Conservation (phyloP, 2,113 vertebrate genomes). For the Indicator maculatus region DNA sequence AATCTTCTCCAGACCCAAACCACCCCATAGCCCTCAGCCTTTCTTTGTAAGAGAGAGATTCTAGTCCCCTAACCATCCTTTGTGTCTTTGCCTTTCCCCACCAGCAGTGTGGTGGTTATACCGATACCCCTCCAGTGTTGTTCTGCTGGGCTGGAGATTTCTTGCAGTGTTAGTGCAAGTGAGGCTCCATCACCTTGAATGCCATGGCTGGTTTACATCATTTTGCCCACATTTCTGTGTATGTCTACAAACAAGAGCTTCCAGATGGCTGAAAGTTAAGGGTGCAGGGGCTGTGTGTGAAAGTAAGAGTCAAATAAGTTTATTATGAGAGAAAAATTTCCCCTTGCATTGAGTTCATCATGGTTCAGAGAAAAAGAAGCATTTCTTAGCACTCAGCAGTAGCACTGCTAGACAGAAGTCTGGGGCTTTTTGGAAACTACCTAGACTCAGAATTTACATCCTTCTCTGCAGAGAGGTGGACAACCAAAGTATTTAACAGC, state of each 20-base stretch:
- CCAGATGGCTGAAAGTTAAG: background rate
- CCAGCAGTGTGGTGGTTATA: background rate
- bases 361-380: background rate
- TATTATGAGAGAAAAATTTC: background rate
- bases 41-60: too few relatives aligned
- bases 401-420: background rate
- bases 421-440: background rate
- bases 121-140: rapidly evolving
- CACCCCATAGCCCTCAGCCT: too few relatives aligned
- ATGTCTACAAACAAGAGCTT: background rate
- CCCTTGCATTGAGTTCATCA: background rate
- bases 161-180: rapidly evolving
- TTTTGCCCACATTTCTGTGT: background rate
- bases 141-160: background rate
- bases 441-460: background rate
- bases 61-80: too few relatives aligned
- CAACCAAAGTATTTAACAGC: background rate
- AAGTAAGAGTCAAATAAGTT: background rate
- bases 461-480: background rate
- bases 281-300: background rate
- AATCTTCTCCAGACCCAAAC: too few relatives aligned
- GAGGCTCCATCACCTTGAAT: background rate
- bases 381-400: background rate
- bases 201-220: background rate
- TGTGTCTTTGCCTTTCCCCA: background rate